Base-by-base conservation (phyloP, 2,888 invertebrate genomes). In the Melitaea athalia region DNA sequence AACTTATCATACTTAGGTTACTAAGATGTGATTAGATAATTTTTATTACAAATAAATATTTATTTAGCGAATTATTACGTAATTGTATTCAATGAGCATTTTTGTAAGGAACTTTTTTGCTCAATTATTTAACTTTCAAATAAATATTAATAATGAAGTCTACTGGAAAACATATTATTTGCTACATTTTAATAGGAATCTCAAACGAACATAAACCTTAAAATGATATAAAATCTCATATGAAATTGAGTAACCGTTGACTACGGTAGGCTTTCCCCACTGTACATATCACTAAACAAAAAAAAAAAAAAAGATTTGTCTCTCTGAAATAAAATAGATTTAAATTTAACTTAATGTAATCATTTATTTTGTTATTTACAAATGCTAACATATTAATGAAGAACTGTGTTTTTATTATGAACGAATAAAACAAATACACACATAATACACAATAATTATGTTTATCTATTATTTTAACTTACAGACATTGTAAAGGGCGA, bases 131-230 rank as follows among this genome's bases (percentile, higher is more conserved):
- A 24, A 24, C 24, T 24, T 64, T 43, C 14, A 52, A 60, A 63
- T 60, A 65, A 59, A 57, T 72, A 70, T 45, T n/a, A n/a, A n/a
- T n/a, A n/a, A 31, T 42, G 53, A 59, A 64, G 63, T 61, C 24
- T 63, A 45, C 10, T 45, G 24, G 24, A 24, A 63, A 63, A 5
- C 14, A 24, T 49, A 31, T 63, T 68, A 67, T 42, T 24, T 69
- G 62, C 83, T 84, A 83, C 59, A 24, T 49, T 73, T 76, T 83
- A 83, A 81, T 84, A 85, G 85, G 85, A 86, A 87, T 86, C 83
- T 83, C 81, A 73, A 64, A 64, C 75, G 78, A 79, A 82, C 77
- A 81, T 75, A 78, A 81, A 83, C 80, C 80, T 73, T 73, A 75
- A 76, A 59, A 55, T 64, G 73, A 74, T 72, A 68, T 61, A 66